These are phyloP conservation scores for Carassius carassius DNA, from an alignment of 2,113 vertebrate genomes.

Conservation along the genomic window DNA sequence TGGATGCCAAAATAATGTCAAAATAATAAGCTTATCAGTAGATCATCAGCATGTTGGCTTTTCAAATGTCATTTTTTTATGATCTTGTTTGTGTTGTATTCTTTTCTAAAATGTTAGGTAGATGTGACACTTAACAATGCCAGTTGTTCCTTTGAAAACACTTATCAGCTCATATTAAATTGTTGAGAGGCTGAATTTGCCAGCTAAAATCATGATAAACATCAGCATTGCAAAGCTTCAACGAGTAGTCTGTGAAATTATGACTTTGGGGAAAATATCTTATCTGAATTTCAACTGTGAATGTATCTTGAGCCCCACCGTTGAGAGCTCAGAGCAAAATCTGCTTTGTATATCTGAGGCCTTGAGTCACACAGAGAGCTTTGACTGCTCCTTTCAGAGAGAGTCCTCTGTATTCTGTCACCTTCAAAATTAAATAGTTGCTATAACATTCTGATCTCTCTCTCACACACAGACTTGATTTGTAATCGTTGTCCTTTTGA, in stretches of 20 bases:
- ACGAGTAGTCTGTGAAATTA: not conserved
- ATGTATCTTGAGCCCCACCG: not conserved
- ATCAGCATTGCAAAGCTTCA: not conserved
- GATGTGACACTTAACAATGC: not conserved
- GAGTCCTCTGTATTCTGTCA: not conserved
- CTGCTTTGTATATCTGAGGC: not conserved
- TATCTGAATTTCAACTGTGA: not conserved
- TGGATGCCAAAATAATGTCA: not conserved
- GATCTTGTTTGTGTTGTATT: not conserved
- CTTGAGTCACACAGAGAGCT: slow-evolving; percentile 7
- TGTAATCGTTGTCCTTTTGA: slow-evolving; percentile 12
- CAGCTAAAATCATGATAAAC: not conserved
- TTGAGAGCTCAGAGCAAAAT: not conserved
- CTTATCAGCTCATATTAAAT: not conserved
- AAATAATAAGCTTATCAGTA: not conserved
- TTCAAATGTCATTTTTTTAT: not conserved
- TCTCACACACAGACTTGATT: not conserved
- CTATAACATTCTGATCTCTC: not conserved
- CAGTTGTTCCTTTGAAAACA: slow-evolving; percentile 5
- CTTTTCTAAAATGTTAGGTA: not conserved
- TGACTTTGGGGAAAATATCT: not conserved
- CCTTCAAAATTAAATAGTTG: slow-evolving; percentile 12
- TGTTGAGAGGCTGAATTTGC: not conserved
- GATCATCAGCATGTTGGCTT: not conserved
- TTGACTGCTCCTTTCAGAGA: slow-evolving; percentile 1